phyloP scores from a whole-genome alignment of 2,888 invertebrate genomes.

The Ptilodon capucinus region DNA sequence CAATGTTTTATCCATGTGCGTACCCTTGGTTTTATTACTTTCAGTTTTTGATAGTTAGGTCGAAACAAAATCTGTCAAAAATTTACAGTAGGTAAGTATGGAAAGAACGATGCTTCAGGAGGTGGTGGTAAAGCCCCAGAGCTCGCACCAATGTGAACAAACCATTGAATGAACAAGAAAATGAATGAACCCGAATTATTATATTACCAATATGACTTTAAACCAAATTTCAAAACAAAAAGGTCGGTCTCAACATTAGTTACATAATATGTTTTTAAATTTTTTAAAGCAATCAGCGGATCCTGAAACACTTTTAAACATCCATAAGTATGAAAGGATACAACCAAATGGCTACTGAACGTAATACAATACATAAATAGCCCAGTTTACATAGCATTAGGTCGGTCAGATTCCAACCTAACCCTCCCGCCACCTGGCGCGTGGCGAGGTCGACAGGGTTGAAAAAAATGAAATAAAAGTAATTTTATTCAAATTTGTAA shows the following conservation, averaged over 20 bases:
- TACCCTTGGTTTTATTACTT: no score
- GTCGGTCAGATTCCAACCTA: slow-evolving; percentile 13
- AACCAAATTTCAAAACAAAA: background rate
- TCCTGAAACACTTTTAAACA: background rate
- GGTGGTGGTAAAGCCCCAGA: no score
- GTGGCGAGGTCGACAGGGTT: slow-evolving; percentile 5
- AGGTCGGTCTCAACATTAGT: background rate
- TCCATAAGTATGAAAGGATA: background rate
- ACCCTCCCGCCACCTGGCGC: slow-evolving; percentile 6
- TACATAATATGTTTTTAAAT: no score
- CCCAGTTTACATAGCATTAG: slow-evolving; percentile 21
- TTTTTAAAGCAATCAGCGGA: background rate
- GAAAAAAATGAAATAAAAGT: slow-evolving; percentile 42
- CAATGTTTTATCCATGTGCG: no score
- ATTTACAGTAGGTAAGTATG: no score
- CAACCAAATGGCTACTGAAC: slow-evolving; percentile 1
- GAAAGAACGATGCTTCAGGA: no score
- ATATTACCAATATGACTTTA: no score
- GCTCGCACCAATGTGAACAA: no score
- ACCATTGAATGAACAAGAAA: no score
- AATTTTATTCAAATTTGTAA: slow-evolving; percentile 59
- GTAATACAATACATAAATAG: slow-evolving; percentile 11
- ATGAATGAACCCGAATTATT: no score
- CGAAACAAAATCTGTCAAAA: no score
- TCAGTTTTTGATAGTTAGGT: no score